Conservation (phyloP, 2,113 vertebrate genomes). For the Anser brachyrhynchus region DNA sequence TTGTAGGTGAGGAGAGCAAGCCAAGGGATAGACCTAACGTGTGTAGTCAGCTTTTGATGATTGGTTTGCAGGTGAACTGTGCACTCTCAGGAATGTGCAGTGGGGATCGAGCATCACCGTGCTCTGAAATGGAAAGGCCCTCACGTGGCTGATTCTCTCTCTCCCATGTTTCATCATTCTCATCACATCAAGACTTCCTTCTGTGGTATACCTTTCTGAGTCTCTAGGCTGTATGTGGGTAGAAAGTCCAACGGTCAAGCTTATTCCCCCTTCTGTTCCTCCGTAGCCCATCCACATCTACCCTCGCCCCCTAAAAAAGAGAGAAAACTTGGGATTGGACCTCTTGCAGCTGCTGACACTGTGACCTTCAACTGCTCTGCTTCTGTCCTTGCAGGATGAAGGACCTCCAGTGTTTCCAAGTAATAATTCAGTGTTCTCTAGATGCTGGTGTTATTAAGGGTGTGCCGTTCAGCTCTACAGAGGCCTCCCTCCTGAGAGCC, state of each 20-base stretch:
- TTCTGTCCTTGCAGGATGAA: not conserved
- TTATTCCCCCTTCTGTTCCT: not conserved
- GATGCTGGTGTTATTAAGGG: not conserved
- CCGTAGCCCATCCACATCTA: too few relatives aligned
- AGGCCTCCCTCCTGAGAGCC: not conserved
- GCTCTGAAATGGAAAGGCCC: not conserved
- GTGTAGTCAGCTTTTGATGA: not conserved
- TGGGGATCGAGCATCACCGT: not conserved
- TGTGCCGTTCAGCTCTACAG: not conserved
- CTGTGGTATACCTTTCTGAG: not conserved
- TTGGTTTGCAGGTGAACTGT: not conserved
- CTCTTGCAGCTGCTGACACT: not conserved
- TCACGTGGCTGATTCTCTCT: not conserved
- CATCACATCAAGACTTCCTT: not conserved
- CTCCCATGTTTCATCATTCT: not conserved
- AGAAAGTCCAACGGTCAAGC: not conserved
- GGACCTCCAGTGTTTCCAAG: not conserved
- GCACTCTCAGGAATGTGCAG: not conserved
- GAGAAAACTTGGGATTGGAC: fast-evolving
- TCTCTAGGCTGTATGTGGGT: not conserved
- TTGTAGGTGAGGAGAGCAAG: not conserved
- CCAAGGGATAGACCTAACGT: not conserved
- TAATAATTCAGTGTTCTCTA: not conserved
- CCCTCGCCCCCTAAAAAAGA: not conserved
- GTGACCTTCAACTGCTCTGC: not conserved